These are phyloP conservation scores for Acromyrmex charruanus DNA, from an alignment of 1,140 invertebrate species.

Conservation along the genomic window DNA sequence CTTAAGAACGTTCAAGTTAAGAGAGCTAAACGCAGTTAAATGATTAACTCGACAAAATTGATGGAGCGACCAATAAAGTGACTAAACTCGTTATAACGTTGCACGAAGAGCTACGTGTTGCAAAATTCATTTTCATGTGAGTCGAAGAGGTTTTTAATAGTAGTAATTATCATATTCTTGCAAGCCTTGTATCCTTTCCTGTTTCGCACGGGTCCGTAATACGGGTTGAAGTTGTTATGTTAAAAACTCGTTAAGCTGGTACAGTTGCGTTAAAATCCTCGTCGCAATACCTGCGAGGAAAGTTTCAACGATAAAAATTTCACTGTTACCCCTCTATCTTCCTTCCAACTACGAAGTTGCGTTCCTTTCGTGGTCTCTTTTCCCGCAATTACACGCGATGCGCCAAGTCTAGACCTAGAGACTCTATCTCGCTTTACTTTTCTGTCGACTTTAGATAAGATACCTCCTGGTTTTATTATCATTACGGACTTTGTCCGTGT, in stretches of 20 bases:
- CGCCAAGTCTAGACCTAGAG: not conserved
- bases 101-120: not conserved
- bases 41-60: not conserved
- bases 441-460: conserved; percentile 43
- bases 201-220: conserved; percentile 19
- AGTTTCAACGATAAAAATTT: conserved; percentile 65
- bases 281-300: conserved; percentile 57
- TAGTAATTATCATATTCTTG: conserved; percentile 60
- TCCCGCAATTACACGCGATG: conserved; percentile 38
- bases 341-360: conserved; percentile 13
- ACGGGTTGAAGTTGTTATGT: conserved; percentile 55
- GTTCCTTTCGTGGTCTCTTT: conserved; percentile 11
- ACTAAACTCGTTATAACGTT: conserved; percentile 23
- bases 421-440: conserved; percentile 25
- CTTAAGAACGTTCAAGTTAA: not conserved
- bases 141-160: conserved; percentile 20
- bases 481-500: not conserved
- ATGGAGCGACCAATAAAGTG: not conserved
- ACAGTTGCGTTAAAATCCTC: conserved; percentile 62
- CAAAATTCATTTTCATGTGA: conserved; percentile 49
- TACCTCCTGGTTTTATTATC: conserved; percentile 47
- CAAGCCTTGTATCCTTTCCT: not conserved
- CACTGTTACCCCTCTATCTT: conserved; percentile 53
- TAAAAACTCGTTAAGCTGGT: conserved; percentile 57
- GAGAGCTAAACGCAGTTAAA: not conserved